A percentile compares a stretch with the other conserved stretches of the same genome.
Conservation (phyloP, 2,797 vertebrate genomes). For the Chaetophractus vellerosus region DNA sequence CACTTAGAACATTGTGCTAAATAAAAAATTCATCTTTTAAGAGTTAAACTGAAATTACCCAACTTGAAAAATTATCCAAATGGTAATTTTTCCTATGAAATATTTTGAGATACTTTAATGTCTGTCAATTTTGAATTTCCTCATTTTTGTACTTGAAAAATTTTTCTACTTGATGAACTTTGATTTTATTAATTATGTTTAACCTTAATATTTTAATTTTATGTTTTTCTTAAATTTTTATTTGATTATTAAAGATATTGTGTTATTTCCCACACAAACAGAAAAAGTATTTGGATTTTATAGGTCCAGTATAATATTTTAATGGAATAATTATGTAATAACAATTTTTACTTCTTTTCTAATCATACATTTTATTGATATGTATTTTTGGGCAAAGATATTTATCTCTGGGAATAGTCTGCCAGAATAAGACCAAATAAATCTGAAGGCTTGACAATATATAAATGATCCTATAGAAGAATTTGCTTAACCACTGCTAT, state of each 20-base stretch:
- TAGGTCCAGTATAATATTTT: neutral
- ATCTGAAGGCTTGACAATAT: slow-evolving; percentile 73
- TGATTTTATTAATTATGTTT: slow-evolving; percentile 53
- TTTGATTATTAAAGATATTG: slow-evolving; percentile 18
- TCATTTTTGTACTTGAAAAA: slow-evolving; percentile 42
- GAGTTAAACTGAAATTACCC: neutral
- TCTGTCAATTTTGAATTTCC: neutral
- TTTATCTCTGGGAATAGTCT: slow-evolving; percentile 61
- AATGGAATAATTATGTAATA: neutral
- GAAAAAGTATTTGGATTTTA: slow-evolving; percentile 21
- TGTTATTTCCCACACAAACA: neutral
- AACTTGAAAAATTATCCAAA: neutral
- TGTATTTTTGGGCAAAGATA: slow-evolving; percentile 56
- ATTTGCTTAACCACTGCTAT: slow-evolving; percentile 77
- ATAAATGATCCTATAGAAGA: slow-evolving; percentile 56
- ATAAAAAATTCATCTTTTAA: neutral
- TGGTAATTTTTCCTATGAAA: slow-evolving; percentile 8
- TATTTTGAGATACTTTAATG: slow-evolving; percentile 54
- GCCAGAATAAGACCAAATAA: slow-evolving; percentile 72
- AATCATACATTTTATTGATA: slow-evolving; percentile 30
- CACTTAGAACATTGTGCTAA: neutral
- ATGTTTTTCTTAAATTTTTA: neutral
- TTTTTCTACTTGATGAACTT: neutral
- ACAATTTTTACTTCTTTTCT: slow-evolving; percentile 59
- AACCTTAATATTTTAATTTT: slow-evolving; percentile 26